Conservation (phyloP, 1,140 invertebrate genomes). For the Globodera rostochiensis region DNA sequence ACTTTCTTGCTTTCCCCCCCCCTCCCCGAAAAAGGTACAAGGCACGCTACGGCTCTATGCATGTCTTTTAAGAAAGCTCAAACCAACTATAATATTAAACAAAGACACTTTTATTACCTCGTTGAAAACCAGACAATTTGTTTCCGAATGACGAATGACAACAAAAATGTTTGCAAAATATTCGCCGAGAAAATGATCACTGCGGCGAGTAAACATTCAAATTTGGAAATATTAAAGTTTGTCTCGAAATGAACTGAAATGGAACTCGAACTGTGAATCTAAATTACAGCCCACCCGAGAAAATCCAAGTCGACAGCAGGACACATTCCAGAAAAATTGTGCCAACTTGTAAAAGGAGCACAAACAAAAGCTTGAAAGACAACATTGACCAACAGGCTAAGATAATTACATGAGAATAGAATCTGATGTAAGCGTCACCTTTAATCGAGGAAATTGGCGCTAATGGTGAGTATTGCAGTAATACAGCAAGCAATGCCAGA, state of each 20-base stretch:
- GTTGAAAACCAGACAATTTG: not conserved
- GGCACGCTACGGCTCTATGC: not conserved
- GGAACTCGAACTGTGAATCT: not conserved
- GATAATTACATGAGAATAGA: not conserved
- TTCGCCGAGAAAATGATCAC: not conserved
- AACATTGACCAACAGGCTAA: conserved; percentile 9
- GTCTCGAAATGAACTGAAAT: conserved; percentile 4
- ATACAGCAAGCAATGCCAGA: not conserved
- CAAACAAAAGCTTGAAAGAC: not conserved
- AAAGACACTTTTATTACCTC: not conserved
- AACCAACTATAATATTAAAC: not conserved
- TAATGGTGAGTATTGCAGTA: conserved; percentile 3
- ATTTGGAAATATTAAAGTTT: conserved; percentile 1
- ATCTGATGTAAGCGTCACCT: not conserved
- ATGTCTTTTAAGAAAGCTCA: not conserved
- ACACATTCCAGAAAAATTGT: not conserved
- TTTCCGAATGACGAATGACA: not conserved
- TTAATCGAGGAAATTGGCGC: not conserved
- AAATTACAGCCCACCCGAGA: not conserved
- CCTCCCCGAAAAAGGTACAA: not conserved
- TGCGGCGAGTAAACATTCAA: not conserved
- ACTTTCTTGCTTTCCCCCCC: no score
- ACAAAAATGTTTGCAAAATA: not conserved
- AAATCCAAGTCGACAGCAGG: conserved; percentile 11
- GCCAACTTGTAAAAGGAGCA: not conserved